Percentiles rank a stretch among this genome's conserved stretches.
Conservation (phyloP, 2,797 vertebrate genomes). For the Pipistrellus nathusii region DNA sequence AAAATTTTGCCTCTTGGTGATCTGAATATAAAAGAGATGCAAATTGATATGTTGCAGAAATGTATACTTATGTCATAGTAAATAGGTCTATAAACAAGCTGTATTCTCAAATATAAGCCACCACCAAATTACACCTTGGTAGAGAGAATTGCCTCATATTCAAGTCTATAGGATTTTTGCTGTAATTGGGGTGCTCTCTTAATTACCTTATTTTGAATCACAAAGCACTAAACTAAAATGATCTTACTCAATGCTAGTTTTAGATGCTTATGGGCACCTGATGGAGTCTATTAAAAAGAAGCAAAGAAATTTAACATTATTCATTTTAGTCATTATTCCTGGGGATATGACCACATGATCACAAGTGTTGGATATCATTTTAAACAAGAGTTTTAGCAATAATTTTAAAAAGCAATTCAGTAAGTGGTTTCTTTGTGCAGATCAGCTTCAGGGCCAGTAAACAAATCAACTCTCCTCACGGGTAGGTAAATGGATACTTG, state of each 20-base stretch:
- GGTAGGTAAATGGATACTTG: neutral
- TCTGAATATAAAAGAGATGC: conserved; percentile 61
- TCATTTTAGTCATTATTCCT: conserved; percentile 44
- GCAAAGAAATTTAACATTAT: conserved; percentile 29
- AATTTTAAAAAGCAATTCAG: conserved; percentile 43
- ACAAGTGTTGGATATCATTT: conserved; percentile 33
- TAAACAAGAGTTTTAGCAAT: conserved; percentile 51
- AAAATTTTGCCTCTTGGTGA: conserved; percentile 54
- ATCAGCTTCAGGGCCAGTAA: conserved; percentile 12
- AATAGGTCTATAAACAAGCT: neutral
- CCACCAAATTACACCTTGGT: conserved; percentile 2
- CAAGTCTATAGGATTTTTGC: neutral
- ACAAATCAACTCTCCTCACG: conserved; percentile 28
- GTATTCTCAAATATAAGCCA: neutral
- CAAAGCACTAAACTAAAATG: conserved; percentile 37
- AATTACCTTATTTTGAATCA: conserved; percentile 57
- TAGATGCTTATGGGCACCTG: neutral
- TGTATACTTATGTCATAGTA: conserved; percentile 13
- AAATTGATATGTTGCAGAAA: conserved; percentile 51
- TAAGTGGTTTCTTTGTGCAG: conserved; percentile 34
- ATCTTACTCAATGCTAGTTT: neutral
- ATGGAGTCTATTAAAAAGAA: neutral
- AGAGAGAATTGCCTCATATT: conserved; percentile 36
- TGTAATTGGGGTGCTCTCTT: conserved; percentile 10
- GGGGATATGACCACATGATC: neutral